Conservation (phyloP, 2,888 invertebrate genomes). For the Harmothoe impar region DNA sequence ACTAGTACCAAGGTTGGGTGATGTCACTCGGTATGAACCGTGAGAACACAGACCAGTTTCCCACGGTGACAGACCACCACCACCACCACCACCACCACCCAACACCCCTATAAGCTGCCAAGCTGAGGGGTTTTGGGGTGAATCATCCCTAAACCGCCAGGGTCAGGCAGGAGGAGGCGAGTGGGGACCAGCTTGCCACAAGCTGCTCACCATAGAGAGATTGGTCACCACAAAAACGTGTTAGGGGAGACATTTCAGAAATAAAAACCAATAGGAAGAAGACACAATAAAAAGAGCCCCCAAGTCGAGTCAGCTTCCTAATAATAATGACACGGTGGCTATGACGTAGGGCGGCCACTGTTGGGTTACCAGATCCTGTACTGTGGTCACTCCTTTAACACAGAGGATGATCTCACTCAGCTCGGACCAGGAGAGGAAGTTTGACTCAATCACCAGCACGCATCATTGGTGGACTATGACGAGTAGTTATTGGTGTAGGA, state of each 20-base stretch:
- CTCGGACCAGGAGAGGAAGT: neutral
- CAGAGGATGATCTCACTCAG: neutral
- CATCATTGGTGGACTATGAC: too few species aligned
- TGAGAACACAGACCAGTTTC: slow-evolving; percentile 19
- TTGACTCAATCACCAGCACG: too few species aligned
- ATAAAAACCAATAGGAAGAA: neutral
- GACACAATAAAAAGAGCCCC: slow-evolving; percentile 20
- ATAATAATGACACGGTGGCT: neutral
- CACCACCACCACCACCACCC: too few species aligned
- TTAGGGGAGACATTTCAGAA: neutral
- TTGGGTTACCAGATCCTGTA: neutral
- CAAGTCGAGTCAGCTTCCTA: neutral
- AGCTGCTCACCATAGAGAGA: neutral
- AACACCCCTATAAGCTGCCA: neutral
- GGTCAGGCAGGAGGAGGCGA: neutral
- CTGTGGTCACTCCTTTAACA: neutral
- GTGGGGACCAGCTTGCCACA: neutral
- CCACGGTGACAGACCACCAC: slow-evolving; percentile 40
- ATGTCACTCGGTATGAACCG: neutral
- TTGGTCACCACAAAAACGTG: neutral
- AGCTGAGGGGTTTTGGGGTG: slow-evolving; percentile 10
- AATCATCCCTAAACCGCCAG: slow-evolving; percentile 26
- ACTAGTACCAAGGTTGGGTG: neutral
- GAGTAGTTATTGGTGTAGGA: too few species aligned
- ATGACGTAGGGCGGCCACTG: neutral